Conservation (phyloP, 2,113 vertebrate species). For the Climacteris rufus region DNA sequence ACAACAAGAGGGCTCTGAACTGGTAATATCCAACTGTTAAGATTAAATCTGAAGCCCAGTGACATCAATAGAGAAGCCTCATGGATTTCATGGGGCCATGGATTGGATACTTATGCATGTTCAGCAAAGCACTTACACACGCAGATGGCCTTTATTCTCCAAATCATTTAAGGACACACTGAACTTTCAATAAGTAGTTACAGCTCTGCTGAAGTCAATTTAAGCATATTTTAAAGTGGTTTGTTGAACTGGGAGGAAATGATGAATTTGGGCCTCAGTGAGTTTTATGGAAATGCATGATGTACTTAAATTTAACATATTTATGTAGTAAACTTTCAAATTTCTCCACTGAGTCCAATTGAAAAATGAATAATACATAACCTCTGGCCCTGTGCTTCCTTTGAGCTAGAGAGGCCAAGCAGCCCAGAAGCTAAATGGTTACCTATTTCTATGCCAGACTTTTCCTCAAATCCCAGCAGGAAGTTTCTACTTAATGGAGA, state of each 20-base stretch:
- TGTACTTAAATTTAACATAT: slow-evolving; percentile 45
- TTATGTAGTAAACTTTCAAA: slow-evolving; percentile 50
- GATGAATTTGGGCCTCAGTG: background rate
- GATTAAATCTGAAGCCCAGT: background rate
- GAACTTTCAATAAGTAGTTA: background rate
- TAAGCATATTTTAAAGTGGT: background rate
- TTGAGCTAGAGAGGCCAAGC: slow-evolving; percentile 3
- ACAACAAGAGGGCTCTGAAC: background rate
- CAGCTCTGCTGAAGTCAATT: background rate
- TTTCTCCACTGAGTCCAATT: slow-evolving; percentile 29
- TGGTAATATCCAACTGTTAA: background rate
- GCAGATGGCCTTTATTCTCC: background rate
- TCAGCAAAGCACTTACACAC: background rate
- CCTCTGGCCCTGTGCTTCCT: background rate
- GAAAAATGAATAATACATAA: slow-evolving; percentile 63
- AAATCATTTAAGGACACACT: background rate
- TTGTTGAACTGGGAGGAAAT: slow-evolving; percentile 17
- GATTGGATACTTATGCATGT: background rate
- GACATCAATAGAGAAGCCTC: background rate
- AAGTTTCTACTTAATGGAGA: slow-evolving; percentile 40
- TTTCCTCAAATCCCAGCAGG: slow-evolving; percentile 47
- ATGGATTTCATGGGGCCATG: background rate
- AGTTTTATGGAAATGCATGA: slow-evolving; percentile 27
- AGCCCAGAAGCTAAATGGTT: slow-evolving; percentile 68
- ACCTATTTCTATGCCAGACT: slow-evolving; percentile 39